phyloP scores from a whole-genome alignment of 2,797 vertebrate species.

The Lacerta bilineata region DNA sequence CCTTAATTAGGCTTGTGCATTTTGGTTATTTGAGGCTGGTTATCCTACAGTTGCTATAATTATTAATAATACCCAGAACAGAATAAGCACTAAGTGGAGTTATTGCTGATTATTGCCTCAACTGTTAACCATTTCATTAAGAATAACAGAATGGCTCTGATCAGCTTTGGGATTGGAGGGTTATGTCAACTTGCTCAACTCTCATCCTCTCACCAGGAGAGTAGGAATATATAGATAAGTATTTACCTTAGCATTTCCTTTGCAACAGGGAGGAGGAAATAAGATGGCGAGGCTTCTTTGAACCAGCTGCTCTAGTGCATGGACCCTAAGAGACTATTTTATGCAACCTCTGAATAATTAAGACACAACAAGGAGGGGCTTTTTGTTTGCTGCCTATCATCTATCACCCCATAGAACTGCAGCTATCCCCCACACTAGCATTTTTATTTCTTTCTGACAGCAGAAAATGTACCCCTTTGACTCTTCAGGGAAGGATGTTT shows the following conservation, averaged over 20 bases:
- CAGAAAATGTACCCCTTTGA: not conserved
- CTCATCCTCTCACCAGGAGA: not conserved
- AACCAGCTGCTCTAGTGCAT: not conserved
- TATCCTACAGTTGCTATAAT: too few relatives aligned
- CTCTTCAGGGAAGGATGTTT: too few relatives aligned
- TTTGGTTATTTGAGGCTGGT: too few relatives aligned
- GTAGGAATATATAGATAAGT: not conserved
- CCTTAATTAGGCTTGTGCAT: too few relatives aligned
- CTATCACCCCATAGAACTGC: too few relatives aligned
- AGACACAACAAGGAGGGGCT: not conserved
- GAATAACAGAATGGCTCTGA: not conserved
- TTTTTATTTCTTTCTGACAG: not conserved
- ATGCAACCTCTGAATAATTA: not conserved
- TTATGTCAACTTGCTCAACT: not conserved
- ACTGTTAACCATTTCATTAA: not conserved
- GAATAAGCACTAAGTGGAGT: too few relatives aligned
- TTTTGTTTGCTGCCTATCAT: not conserved
- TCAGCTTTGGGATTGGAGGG: not conserved
- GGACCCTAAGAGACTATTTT: not conserved
- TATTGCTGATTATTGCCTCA: too few relatives aligned
- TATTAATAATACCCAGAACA: too few relatives aligned
- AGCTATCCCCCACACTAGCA: too few relatives aligned
- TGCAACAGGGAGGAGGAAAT: not conserved
- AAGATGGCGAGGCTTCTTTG: not conserved
- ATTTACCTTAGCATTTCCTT: conserved; percentile 26